These are phyloP conservation scores for Sepiola atlantica DNA, from an alignment of 2,888 invertebrate genomes.

Conservation along the genomic window DNA sequence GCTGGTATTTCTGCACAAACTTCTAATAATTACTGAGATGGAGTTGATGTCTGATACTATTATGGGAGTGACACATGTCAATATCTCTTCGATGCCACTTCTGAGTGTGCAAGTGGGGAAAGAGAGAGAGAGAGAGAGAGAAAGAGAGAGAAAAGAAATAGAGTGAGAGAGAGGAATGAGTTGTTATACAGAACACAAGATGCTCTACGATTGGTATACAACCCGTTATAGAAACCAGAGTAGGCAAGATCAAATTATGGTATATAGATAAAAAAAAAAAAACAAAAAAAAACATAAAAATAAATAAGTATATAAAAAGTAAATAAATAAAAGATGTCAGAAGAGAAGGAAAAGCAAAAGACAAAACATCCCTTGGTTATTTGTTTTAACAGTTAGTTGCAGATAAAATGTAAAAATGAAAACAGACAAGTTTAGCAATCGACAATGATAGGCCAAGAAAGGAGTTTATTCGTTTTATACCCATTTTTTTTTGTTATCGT, in stretches of 20 bases:
- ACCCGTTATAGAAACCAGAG: constrained; percentile 32
- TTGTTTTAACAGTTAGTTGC: constrained; percentile 19
- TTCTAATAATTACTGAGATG: not conserved
- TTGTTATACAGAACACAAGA: not conserved
- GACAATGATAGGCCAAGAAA: constrained; percentile 20
- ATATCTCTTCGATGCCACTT: constrained; percentile 32
- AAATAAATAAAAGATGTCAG: not conserved
- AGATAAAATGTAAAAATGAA: constrained; percentile 32
- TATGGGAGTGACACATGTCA: constrained; percentile 32
- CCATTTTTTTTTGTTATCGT: not conserved
- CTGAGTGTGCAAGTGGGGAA: not conserved
- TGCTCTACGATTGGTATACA: not conserved
- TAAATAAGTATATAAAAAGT: too few relatives aligned
- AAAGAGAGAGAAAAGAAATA: not conserved
- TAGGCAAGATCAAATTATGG: constrained; percentile 32
- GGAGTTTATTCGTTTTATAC: not conserved
- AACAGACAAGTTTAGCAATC: constrained; percentile 32
- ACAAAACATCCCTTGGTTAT: constrained; percentile 32
- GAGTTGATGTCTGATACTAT: constrained; percentile 10
- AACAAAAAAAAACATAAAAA: not conserved
- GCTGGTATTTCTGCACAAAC: constrained; percentile 14
- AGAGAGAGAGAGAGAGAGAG: not conserved
- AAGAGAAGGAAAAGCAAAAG: too few relatives aligned
- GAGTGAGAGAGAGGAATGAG: not conserved
- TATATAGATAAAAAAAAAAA: not conserved